phyloP scores from a whole-genome alignment of 2,888 invertebrate species.

The Chaetoderma sp. region DNA sequence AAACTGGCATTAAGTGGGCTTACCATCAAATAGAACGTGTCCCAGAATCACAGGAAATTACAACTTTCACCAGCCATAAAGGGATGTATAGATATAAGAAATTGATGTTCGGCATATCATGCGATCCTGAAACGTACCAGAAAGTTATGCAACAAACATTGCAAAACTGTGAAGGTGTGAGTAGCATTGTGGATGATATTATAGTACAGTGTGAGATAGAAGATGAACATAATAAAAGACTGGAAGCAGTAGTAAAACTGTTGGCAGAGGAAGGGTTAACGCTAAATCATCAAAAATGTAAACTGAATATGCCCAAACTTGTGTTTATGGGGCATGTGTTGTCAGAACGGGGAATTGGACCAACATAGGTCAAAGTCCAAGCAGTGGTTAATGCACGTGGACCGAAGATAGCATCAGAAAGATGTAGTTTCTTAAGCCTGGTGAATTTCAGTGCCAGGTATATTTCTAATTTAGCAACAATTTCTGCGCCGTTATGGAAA shows the following conservation, averaged over 20 bases:
- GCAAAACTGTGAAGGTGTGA: conserved; percentile 10
- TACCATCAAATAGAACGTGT: conserved; percentile 18
- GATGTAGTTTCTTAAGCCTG: conserved; percentile 17
- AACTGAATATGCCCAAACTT: conserved; percentile 31
- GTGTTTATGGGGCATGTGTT: conserved; percentile 24
- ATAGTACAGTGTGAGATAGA: conserved; percentile 12
- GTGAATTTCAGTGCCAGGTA: conserved; percentile 16
- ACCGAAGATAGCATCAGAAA: conserved; percentile 2
- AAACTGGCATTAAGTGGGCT: background rate
- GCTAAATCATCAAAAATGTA: conserved; percentile 37
- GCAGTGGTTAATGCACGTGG: conserved; percentile 5
- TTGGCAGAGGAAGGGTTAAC: conserved; percentile 33
- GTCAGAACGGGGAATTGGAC: conserved; percentile 17
- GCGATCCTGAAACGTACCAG: conserved; percentile 16
- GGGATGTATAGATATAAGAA: conserved; percentile 18
- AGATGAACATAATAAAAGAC: conserved; percentile 1
- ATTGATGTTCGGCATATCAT: conserved; percentile 32
- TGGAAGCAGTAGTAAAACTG: conserved; percentile 26
- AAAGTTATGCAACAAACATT: conserved; percentile 6
- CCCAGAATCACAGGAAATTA: conserved; percentile 12
- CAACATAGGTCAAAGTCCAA: conserved; percentile 15
- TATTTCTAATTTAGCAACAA: conserved; percentile 17
- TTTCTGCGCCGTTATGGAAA: conserved; percentile 16
- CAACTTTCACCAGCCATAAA: conserved; percentile 18
- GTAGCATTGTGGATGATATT: conserved; percentile 16